Conservation (phyloP, 2,888 invertebrate species). For the Syrphus vitripennis region DNA sequence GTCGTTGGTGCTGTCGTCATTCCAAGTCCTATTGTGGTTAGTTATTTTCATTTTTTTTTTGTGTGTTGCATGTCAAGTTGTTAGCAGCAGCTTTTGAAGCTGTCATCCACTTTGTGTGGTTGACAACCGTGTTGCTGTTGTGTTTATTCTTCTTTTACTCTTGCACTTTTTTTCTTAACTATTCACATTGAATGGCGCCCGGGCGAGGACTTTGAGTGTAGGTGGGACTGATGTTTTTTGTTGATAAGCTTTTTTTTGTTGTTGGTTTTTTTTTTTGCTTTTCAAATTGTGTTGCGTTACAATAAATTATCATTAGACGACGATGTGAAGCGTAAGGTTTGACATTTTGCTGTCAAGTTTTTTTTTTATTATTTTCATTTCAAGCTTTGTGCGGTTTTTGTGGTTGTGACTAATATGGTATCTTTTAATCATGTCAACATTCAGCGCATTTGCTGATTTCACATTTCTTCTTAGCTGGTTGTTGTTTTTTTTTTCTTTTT, state of each 20-base stretch:
- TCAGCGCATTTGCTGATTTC: slow-evolving; percentile 42
- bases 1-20: not conserved
- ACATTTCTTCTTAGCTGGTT: not conserved
- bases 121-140: slow-evolving; percentile 63
- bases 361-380: no score
- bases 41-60: slow-evolving; percentile 14
- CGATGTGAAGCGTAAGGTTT: slow-evolving; percentile 57
- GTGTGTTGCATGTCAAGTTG: slow-evolving; percentile 63
- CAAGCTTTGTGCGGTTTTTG: slow-evolving; percentile 41
- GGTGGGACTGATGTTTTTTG: slow-evolving; percentile 44
- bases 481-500: not conserved
- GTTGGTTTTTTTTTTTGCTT: not conserved
- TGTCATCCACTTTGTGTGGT: slow-evolving; percentile 67
- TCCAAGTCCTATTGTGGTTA: slow-evolving; percentile 11
- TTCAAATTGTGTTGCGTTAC: slow-evolving; percentile 51
- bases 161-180: slow-evolving; percentile 8
- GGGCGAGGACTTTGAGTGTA: slow-evolving; percentile 12
- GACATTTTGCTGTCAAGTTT: slow-evolving; percentile 53
- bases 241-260: slow-evolving; percentile 27
- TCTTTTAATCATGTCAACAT: slow-evolving; percentile 47
- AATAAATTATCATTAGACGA: slow-evolving; percentile 67
- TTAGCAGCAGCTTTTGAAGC: slow-evolving; percentile 67
- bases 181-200: slow-evolving; percentile 23
- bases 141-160: slow-evolving; percentile 16
- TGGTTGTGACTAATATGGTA: slow-evolving; percentile 17